Evolutionary conservation across 2,888 invertebrate genomes (phyloP).

Genomic region (Lycaena phlaeas): DNA sequence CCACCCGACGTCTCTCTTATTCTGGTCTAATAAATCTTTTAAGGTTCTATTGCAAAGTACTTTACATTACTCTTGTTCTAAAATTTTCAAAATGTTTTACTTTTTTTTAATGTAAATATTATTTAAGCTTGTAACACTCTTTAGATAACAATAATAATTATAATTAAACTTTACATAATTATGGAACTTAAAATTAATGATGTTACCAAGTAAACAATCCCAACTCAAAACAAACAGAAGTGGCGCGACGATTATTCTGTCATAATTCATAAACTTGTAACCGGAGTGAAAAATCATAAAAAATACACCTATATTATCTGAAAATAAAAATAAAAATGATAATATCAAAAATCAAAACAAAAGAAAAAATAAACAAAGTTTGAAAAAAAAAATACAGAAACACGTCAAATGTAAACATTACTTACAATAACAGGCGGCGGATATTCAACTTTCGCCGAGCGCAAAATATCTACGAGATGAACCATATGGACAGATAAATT

Average conservation of each 20-base stretch:
- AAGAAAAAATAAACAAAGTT: constrained; percentile 14
- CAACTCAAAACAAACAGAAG: constrained; percentile 19
- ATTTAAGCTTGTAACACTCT: no score
- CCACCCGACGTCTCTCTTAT: no score
- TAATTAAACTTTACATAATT: no score
- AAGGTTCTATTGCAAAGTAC: no score
- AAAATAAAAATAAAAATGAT: constrained; percentile 17
- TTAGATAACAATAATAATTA: no score
- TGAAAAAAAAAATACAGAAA: constrained; percentile 17
- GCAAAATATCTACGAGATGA: constrained; percentile 85
- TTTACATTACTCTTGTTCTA: no score
- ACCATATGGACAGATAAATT: constrained; percentile 81
- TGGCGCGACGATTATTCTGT: constrained; percentile 10
- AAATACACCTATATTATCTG: constrained; percentile 14
- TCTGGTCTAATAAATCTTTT: no score
- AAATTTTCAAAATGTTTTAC: no score
- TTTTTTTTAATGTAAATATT: no score
- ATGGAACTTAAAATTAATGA: constrained; percentile 2
- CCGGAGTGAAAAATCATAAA: constrained; percentile 10
- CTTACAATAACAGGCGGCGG: constrained; percentile 83
- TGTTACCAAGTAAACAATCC: constrained; percentile 19
- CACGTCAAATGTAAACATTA: constrained; percentile 50
- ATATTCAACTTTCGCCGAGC: constrained; percentile 85
- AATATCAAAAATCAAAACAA: constrained; percentile 22
- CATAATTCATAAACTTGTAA: constrained; percentile 8